Conservation (phyloP, 1,140 invertebrate genomes). For the Vanessa tameamea region DNA sequence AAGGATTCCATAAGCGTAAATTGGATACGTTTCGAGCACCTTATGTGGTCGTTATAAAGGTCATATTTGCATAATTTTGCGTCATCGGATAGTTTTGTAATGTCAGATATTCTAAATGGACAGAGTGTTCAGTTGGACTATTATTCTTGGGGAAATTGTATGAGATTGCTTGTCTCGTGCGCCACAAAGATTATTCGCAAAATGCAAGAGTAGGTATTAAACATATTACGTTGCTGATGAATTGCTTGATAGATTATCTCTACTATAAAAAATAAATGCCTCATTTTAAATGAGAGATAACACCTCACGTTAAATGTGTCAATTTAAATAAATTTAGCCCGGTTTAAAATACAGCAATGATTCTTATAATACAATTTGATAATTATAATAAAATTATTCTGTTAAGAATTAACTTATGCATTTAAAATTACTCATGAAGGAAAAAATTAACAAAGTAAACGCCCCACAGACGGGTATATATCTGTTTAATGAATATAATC, state of each 20-base stretch:
- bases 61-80: conserved; percentile 22
- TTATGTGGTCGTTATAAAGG: conserved; percentile 32
- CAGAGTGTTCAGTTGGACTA: conserved; percentile 32
- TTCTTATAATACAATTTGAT: no score
- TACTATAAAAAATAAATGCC: no score
- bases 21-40: conserved; percentile 20
- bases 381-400: no score
- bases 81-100: conserved; percentile 31
- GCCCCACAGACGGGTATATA: no score
- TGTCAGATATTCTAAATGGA: conserved; percentile 41
- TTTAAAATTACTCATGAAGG: no score
- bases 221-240: background rate
- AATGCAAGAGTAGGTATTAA: conserved; percentile 12
- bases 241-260: background rate
- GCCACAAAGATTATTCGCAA: conserved; percentile 36
- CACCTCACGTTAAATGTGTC: no score
- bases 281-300: no score
- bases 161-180: conserved; percentile 47
- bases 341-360: no score
- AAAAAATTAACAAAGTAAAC: no score
- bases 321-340: no score
- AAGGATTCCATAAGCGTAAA: conserved; percentile 37
- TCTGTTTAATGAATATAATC: no score
- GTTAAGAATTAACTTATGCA: no score
- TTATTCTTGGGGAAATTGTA: conserved; percentile 52